phyloP scores from a whole-genome alignment of 2,797 vertebrate species.

The Poeciliopsis turneri region DNA sequence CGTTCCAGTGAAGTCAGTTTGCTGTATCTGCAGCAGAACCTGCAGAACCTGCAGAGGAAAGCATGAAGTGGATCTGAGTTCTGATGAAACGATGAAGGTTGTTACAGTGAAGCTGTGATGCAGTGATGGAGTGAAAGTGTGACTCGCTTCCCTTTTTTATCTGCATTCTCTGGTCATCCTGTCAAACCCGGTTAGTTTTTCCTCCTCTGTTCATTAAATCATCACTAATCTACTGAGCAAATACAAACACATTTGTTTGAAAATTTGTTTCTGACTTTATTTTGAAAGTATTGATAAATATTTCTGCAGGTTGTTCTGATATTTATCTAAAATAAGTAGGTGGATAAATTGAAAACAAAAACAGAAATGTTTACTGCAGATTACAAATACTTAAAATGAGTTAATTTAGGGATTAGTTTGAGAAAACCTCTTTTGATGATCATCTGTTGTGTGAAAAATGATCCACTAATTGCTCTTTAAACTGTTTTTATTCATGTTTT shows the following conservation, averaged over 20 bases:
- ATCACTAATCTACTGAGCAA: not conserved
- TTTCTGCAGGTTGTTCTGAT: not conserved
- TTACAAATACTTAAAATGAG: not conserved
- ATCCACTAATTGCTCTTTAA: not conserved
- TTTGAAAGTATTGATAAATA: not conserved
- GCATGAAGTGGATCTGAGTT: slow-evolving; percentile 48
- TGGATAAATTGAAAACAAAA: not conserved
- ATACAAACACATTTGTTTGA: not conserved
- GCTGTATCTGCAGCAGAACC: no score
- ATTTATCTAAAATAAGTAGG: not conserved
- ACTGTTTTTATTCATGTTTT: not conserved
- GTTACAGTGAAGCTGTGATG: slow-evolving; percentile 44
- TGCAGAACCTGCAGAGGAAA: slow-evolving; percentile 31
- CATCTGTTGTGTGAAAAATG: not conserved
- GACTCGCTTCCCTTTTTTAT: slow-evolving; percentile 28
- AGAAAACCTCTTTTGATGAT: not conserved
- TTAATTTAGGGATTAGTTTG: not conserved
- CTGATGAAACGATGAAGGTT: slow-evolving; percentile 49
- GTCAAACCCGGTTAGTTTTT: not conserved
- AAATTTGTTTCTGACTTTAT: not conserved
- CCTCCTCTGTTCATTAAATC: not conserved
- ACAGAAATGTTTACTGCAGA: not conserved
- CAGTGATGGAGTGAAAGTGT: slow-evolving; percentile 37
- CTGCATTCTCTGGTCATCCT: slow-evolving; percentile 11
- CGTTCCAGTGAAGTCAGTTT: no score